phyloP scores from a whole-genome alignment of 1,140 invertebrate species.

The Stegodyphus dumicola region DNA sequence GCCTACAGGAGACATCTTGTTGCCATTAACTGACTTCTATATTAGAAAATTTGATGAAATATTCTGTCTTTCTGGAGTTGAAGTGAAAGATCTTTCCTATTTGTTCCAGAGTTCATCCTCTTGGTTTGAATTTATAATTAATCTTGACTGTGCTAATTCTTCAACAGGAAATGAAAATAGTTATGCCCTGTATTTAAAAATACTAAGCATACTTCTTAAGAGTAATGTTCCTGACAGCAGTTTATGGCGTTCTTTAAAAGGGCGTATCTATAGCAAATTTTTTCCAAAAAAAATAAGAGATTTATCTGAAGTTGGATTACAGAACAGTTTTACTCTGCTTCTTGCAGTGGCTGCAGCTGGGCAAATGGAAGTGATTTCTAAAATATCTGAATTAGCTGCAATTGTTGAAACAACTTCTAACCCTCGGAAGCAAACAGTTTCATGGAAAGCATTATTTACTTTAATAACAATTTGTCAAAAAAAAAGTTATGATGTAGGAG shows the following conservation, averaged over 20 bases:
- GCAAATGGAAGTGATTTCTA: conserved; percentile 15
- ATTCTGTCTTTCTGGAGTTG: conserved; percentile 1
- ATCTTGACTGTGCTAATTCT: background rate
- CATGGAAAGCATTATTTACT: conserved; percentile 47
- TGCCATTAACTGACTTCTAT: conserved; percentile 36
- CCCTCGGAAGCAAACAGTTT: conserved; percentile 15
- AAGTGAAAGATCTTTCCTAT: conserved; percentile 1
- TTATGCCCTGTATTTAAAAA: conserved; percentile 28
- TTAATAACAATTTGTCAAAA: conserved; percentile 29
- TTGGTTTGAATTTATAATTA: conserved; percentile 29
- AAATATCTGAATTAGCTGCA: conserved; percentile 23
- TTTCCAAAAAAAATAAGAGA: conserved; percentile 32
- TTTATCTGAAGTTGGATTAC: conserved; percentile 27
- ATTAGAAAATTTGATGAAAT: conserved; percentile 39
- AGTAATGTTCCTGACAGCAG: background rate
- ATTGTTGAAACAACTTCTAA: conserved; percentile 11
- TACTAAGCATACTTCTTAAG: conserved; percentile 19
- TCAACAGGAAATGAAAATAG: conserved; percentile 15
- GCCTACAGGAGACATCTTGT: conserved; percentile 28
- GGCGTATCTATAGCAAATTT: conserved; percentile 41
- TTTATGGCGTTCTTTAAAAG: conserved; percentile 47
- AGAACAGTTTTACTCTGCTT: conserved; percentile 32
- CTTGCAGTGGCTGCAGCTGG: conserved; percentile 16
- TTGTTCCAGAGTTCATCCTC: background rate
- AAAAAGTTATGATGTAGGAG: background rate